These are phyloP conservation scores for Drosophila melanosoma DNA, from an alignment of 2,888 invertebrate species.

Conservation along the genomic window DNA sequence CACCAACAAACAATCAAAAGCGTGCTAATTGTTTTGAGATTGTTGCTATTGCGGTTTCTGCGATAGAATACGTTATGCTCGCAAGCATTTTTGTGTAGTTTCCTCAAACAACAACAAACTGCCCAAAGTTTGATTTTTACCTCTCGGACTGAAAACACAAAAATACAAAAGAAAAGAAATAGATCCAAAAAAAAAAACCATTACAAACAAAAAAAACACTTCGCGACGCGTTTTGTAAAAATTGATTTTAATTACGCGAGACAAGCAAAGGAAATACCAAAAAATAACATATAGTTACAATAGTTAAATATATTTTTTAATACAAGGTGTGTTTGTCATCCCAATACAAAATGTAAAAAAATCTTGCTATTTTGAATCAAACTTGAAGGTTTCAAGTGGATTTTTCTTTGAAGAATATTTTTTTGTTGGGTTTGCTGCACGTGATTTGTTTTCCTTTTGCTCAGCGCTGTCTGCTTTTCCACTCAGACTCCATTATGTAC, in stretches of 20 bases:
- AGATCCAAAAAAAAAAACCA: constrained; percentile 42
- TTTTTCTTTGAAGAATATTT: constrained; percentile 26
- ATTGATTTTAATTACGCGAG: constrained; percentile 76
- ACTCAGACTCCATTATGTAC: constrained; percentile 23
- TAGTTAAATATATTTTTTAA: constrained; percentile 24
- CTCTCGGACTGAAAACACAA: constrained; percentile 34
- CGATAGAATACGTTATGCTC: constrained; percentile 17
- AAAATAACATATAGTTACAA: constrained; percentile 24
- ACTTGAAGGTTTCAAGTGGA: constrained; percentile 12
- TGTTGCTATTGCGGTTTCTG: constrained; percentile 54
- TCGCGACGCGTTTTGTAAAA: constrained; percentile 69
- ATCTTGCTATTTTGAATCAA: not conserved
- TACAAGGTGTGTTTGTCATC: constrained; percentile 46
- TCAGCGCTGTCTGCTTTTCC: constrained; percentile 39
- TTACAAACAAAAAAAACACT: constrained; percentile 52
- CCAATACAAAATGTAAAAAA: constrained; percentile 8
- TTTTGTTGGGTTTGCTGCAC: constrained; percentile 45
- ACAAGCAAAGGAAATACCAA: constrained; percentile 40
- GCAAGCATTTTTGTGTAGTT: constrained; percentile 26
- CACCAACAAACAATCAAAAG: constrained; percentile 65
- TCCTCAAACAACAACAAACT: constrained; percentile 21
- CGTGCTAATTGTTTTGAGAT: constrained; percentile 64
- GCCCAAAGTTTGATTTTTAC: constrained; percentile 8
- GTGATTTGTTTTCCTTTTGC: constrained; percentile 62
- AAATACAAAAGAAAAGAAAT: constrained; percentile 7